Percentiles rank a stretch among this genome's conserved stretches.
phyloP scores from a whole-genome alignment of 2,113 vertebrate genomes.

The Baryphthengus martii region DNA sequence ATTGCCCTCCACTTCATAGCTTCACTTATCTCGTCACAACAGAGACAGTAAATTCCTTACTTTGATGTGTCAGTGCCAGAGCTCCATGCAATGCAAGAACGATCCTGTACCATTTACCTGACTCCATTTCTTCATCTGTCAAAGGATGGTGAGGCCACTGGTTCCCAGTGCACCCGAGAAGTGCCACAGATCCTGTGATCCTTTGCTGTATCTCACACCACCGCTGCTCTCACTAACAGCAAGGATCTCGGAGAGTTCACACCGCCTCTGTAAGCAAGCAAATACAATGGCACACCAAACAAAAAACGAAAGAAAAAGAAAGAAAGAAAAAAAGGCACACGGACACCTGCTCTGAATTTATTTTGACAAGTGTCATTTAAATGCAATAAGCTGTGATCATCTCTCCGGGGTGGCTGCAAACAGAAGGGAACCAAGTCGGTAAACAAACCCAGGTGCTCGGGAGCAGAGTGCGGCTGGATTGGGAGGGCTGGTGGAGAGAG shows the following conservation, averaged over 20 bases:
- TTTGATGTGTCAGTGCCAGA: background rate
- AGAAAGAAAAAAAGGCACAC: background rate
- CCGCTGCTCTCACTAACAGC: background rate
- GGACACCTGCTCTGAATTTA: constrained; percentile 12
- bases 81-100: background rate
- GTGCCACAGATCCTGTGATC: background rate
- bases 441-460: background rate
- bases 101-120: background rate
- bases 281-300: background rate
- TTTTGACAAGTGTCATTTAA: constrained; percentile 8
- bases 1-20: background rate
- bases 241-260: background rate
- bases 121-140: background rate
- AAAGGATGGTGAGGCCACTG: background rate
- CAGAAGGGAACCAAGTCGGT: background rate
- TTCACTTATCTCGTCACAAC: background rate
- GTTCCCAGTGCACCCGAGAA: background rate
- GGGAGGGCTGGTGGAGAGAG: background rate
- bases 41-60: background rate
- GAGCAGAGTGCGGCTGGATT: background rate
- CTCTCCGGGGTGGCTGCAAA: background rate
- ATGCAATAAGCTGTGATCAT: background rate
- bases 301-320: fast-evolving
- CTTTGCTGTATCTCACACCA: background rate
- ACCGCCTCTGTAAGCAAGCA: background rate